phyloP scores from a whole-genome alignment of 2,888 invertebrate species.

The Steinernema carpocapsae region DNA sequence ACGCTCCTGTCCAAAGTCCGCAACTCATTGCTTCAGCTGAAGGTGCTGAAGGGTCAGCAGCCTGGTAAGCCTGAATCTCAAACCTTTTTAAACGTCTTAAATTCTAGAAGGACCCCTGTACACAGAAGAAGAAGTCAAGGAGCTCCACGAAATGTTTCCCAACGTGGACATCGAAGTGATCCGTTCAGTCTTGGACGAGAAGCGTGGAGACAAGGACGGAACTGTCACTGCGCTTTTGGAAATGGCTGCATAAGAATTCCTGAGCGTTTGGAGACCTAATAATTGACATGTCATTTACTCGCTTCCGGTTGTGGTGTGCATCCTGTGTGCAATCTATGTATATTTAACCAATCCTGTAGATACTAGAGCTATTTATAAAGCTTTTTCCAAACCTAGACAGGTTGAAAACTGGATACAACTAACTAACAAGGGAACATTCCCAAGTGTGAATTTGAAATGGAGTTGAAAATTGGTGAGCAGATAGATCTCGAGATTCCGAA shows the following conservation, averaged over 20 bases:
- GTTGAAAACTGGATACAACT: too few relatives aligned
- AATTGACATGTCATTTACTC: too few relatives aligned
- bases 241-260: slow-evolving; percentile 38
- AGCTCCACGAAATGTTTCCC: slow-evolving; percentile 91
- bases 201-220: slow-evolving; percentile 43
- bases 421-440: too few relatives aligned
- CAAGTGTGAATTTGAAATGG: too few relatives aligned
- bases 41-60: slow-evolving; percentile 23
- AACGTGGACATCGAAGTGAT: slow-evolving; percentile 86
- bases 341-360: too few relatives aligned
- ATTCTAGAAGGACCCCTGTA: slow-evolving; percentile 43
- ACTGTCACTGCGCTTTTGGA: slow-evolving; percentile 43
- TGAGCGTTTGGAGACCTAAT: too few relatives aligned
- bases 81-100: background rate
- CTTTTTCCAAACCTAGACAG: too few relatives aligned
- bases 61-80: slow-evolving; percentile 17
- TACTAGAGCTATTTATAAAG: too few relatives aligned
- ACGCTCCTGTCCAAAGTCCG: slow-evolving; percentile 40
- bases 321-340: too few relatives aligned
- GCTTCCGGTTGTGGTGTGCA: too few relatives aligned
- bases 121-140: slow-evolving; percentile 70
- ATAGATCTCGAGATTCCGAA: too few relatives aligned
- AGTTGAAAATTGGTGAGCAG: too few relatives aligned
- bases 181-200: slow-evolving; percentile 45
- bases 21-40: slow-evolving; percentile 38